A percentile compares a stretch with the other conserved stretches of the same genome.
These are phyloP conservation scores for Prunella fulvescens DNA, from an alignment of 2,113 vertebrate species.

Conservation along the genomic window DNA sequence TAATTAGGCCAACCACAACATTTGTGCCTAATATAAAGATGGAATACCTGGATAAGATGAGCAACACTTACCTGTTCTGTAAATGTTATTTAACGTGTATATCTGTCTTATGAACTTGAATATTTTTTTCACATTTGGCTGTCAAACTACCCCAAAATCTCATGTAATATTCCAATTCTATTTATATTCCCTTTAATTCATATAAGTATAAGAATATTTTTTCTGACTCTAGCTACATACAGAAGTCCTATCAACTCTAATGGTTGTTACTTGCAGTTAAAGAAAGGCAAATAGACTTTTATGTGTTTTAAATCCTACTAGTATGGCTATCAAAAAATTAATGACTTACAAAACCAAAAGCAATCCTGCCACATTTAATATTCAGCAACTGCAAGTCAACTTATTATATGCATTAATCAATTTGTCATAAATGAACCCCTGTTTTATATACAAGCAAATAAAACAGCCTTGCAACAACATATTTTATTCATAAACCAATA, in stretches of 20 bases:
- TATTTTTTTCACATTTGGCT: not conserved
- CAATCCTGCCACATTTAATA: constrained; percentile 23
- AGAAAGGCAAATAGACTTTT: not conserved
- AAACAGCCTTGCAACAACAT: not conserved
- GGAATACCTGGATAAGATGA: not conserved
- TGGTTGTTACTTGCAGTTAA: not conserved
- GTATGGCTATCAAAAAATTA: constrained; percentile 23
- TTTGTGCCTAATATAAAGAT: not conserved
- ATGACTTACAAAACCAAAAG: constrained; percentile 38
- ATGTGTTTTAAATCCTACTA: constrained; percentile 22
- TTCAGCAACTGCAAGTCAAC: not conserved
- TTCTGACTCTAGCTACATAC: not conserved
- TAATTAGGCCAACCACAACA: not conserved
- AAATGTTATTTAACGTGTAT: not conserved
- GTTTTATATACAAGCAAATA: constrained; percentile 3
- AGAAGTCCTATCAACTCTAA: not conserved
- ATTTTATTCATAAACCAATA: constrained; percentile 38
- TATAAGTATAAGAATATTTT: not conserved
- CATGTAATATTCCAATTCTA: not conserved
- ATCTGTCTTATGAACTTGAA: not conserved
- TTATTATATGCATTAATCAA: constrained; percentile 51
- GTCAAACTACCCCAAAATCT: not conserved
- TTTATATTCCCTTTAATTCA: not conserved
- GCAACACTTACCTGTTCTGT: not conserved
- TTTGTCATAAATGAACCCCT: constrained; percentile 28